Percentiles rank a stretch among this genome's conserved stretches.
These are phyloP conservation scores for Oostethus manadensis DNA, from an alignment of 2,113 vertebrate genomes.

Conservation along the genomic window DNA sequence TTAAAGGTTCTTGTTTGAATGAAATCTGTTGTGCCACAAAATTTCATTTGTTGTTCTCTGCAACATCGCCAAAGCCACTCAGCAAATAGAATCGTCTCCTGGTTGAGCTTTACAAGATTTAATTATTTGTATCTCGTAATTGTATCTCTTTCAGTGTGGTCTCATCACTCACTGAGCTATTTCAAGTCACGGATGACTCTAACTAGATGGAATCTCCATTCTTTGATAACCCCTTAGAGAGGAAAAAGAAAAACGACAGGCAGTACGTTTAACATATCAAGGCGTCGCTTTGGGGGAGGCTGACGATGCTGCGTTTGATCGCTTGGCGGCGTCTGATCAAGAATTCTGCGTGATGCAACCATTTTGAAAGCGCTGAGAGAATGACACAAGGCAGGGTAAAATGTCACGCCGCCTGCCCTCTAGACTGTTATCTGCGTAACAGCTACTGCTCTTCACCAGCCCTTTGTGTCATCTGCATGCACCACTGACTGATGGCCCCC, in stretches of 20 bases:
- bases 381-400: constrained; percentile 32
- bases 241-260: constrained; percentile 21
- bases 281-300: constrained; percentile 26
- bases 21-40: background rate
- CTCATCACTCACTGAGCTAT: constrained; percentile 48
- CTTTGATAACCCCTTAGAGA: constrained; percentile 48
- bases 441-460: constrained; percentile 20
- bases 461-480: constrained; percentile 29
- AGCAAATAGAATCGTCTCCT: constrained; percentile 46
- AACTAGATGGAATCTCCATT: constrained; percentile 39
- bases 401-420: constrained; percentile 44
- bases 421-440: constrained; percentile 42
- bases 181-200: constrained; percentile 47
- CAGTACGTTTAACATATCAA: constrained; percentile 33
- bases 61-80: constrained; percentile 43
- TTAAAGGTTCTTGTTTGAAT: background rate
- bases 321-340: constrained; percentile 18
- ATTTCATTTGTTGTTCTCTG: constrained; percentile 35
- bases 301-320: constrained; percentile 59
- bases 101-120: constrained; percentile 44
- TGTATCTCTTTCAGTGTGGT: constrained; percentile 53
- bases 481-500: constrained; percentile 37
- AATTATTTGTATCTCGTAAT: constrained; percentile 61
- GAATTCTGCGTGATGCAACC: constrained; percentile 54
- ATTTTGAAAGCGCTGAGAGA: constrained; percentile 44